Base-by-base conservation (phyloP, 1,140 invertebrate species). In the Oreohelix idahoensis region DNA sequence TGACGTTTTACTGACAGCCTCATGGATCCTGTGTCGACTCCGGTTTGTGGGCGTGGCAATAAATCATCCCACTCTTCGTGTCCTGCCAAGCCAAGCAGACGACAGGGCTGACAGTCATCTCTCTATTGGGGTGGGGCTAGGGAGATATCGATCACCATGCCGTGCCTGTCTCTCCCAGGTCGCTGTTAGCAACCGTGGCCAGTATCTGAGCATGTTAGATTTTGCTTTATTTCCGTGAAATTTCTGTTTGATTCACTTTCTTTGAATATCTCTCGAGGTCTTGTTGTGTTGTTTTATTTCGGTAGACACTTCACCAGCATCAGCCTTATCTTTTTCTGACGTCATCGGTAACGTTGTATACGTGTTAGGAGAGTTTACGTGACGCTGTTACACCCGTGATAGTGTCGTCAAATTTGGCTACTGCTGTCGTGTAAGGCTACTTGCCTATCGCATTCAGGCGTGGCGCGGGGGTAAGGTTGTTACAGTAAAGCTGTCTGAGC, bases 31-130 rank as follows among this genome's bases (percentile, higher is more conserved):
- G 36, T 39, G 71, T 42, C 71, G 71, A 73, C 39, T 17, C 71
- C 17, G n/a, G 11, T 29, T 51, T 45, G 74, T 76, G 74, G 74
- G 74, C 74, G 74, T 76, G 74, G 74, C 74, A 17, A 76, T 73
- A 73, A 73, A 73, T 73, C 71, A 73, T 39, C 15, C 71, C 36
- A n/a, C 26, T 10, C 17, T 26, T 42, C 38, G 69, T 73, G 36
- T 39, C 36, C 36, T 66, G 63, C 63, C 63, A 32, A 66, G 63
- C 63, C 63, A 66, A 66, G 29, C 63, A n/a, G 29, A 66, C 63
- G 63, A 66, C 63, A 66, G 20, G 17, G 63, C 63, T 66, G 63
- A 66, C 63, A 66, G 63, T 66, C 63, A 35, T 66, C 29, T 66
- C 29, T 66, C 29, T 17, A 13, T 66, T n/a, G 38, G 45, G 74